Base-by-base conservation (phyloP, 2,113 vertebrate species). In the Nansenia antarctica region DNA sequence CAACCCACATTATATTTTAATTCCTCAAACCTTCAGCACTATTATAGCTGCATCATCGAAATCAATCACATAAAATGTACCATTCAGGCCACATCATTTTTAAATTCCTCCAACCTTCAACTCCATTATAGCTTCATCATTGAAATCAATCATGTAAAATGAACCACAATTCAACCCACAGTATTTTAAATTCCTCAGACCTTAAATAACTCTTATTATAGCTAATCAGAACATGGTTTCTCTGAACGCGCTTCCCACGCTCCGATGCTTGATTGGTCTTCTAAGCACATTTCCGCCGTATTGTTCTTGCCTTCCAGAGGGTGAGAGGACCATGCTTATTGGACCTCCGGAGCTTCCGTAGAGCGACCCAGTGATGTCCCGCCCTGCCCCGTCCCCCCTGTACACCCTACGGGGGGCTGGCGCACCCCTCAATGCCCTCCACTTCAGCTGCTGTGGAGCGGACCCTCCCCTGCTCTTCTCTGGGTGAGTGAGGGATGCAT, bases 321-420 rank as follows among this genome's bases (percentile, higher is more conserved):
- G 3, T 4, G 11, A 20, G 9, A 14, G 24, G 53, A 61, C 0
- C 1, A 12, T 20, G 20, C 57, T 52, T 61, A 27, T 9, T n/a
- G 8, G 42, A 26, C 54, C 20, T 67, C 9, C 12, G 67, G 15
- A 30, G 26, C 71, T 71, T 73, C 1, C 47, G 2, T 7, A 9
- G 61, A 52, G 69, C 62, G 26, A 80, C 18, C 39, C 63, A 32
- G 55, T 0, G n/a, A 95, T 92, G 87, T 86, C 92, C 14, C 85
- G 68, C 54, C 93, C 92, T 0, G 81, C 95, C 2, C 97, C 96
- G 0, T 90, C 93, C 34, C 97, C 97, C 2, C 76, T 86, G 82
- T 98, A 94, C 73, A 94, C 95, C 64, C 91, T 99, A 34, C 92
- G 98, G 78, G 98, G 97, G 0, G 73, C 93, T 0, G 72, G 86